phyloP scores from a whole-genome alignment of 2,797 vertebrate genomes.

The Varecia variegata region DNA sequence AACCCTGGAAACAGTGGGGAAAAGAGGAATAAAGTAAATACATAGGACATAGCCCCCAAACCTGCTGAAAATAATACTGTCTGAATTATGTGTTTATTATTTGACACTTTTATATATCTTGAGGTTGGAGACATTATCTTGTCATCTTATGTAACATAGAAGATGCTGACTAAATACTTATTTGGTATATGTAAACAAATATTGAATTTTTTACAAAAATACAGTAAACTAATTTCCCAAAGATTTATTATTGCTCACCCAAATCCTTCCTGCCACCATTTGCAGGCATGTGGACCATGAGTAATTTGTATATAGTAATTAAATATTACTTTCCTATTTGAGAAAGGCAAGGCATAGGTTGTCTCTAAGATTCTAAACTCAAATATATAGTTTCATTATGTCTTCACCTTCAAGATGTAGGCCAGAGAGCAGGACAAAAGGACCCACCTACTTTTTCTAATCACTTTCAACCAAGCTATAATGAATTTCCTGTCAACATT shows the following conservation, averaged over 20 bases:
- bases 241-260: not conserved
- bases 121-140: not conserved
- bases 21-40: not conserved
- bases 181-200: not conserved
- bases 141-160: not conserved
- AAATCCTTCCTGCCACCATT: not conserved
- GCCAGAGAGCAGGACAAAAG: not conserved
- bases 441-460: not conserved
- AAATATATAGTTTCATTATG: not conserved
- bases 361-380: not conserved
- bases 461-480: not conserved
- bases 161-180: not conserved
- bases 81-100: not conserved
- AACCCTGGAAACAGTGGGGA: not conserved
- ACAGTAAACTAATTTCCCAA: not conserved
- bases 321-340: not conserved
- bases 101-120: not conserved
- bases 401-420: not conserved
- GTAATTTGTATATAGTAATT: not conserved
- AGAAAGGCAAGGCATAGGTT: not conserved
- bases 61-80: not conserved
- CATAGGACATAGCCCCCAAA: not conserved
- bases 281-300: no score
- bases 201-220: not conserved
- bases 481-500: not conserved